Conservation (phyloP, 1,140 invertebrate species). For the Halesus radiatus region DNA sequence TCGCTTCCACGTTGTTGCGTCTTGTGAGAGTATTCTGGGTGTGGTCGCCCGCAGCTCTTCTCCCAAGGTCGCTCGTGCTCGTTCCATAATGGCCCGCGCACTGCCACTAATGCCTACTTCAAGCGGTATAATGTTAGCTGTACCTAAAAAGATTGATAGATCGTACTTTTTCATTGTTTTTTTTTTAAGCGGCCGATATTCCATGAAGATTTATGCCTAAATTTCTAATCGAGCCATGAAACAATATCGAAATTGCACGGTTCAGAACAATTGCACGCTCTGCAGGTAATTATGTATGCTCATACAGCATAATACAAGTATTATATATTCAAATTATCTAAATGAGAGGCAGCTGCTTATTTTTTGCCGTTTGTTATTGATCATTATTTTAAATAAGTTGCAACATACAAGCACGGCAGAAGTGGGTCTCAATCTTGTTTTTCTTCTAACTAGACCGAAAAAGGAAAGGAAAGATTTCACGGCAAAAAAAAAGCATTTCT, state of each 20-base stretch:
- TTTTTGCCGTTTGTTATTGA: too few species aligned
- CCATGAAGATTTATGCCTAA: not conserved
- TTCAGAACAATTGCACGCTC: not conserved
- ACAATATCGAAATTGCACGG: constrained; percentile 22
- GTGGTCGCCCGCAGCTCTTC: constrained; percentile 53
- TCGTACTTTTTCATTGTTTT: constrained; percentile 3
- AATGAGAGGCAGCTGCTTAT: too few species aligned
- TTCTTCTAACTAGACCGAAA: too few species aligned
- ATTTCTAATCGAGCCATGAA: constrained; percentile 19
- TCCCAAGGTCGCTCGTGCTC: constrained; percentile 51
- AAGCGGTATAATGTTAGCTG: not conserved
- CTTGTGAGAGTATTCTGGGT: constrained; percentile 50
- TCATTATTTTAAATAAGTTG: too few species aligned
- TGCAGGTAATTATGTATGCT: not conserved
- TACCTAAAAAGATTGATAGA: constrained; percentile 9
- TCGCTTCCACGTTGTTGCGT: constrained; percentile 36
- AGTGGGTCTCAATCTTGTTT: too few species aligned
- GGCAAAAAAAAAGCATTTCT: too few species aligned
- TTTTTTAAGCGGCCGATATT: constrained; percentile 8
- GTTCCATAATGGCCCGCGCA: constrained; percentile 15
- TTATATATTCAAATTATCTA: too few species aligned
- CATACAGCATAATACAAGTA: too few species aligned
- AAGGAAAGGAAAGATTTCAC: too few species aligned
- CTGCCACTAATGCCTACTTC: not conserved
- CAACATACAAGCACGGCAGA: too few species aligned